A percentile compares a stretch with the other conserved stretches of the same genome.
These are phyloP conservation scores for Agapetus fuscipes DNA, from an alignment of 2,888 invertebrate species.

Conservation along the genomic window DNA sequence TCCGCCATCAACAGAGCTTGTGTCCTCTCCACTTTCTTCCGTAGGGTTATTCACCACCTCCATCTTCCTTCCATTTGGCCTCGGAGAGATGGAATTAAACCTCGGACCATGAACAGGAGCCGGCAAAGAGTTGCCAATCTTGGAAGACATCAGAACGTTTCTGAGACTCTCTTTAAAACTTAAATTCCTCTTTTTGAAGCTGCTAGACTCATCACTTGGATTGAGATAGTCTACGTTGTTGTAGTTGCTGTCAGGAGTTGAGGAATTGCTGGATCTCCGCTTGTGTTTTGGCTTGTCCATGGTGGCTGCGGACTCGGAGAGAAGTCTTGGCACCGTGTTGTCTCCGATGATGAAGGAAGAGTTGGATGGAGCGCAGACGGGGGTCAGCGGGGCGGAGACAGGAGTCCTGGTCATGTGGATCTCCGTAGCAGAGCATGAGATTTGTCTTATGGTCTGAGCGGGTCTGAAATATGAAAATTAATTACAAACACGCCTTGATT, in stretches of 20 bases:
- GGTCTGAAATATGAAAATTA: conserved; percentile 26
- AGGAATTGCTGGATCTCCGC: conserved; percentile 12
- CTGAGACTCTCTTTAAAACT: conserved; percentile 20
- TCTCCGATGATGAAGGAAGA: conserved; percentile 2
- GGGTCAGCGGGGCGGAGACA: conserved; percentile 29
- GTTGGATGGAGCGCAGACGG: conserved; percentile 23
- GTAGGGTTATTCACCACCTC: neutral
- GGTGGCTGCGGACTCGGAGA: conserved; percentile 29
- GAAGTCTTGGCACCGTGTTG: conserved; percentile 24
- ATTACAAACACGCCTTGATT: too few relatives aligned
- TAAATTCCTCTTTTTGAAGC: conserved; percentile 11
- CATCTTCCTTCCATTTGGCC: neutral
- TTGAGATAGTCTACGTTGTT: conserved; percentile 1
- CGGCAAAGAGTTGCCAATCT: conserved; percentile 10
- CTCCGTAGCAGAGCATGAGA: conserved; percentile 29
- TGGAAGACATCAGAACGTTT: conserved; percentile 18
- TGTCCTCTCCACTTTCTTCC: neutral
- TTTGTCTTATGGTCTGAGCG: conserved; percentile 34
- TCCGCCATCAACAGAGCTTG: neutral
- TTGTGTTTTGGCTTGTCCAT: conserved; percentile 3
- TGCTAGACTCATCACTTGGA: conserved; percentile 1
- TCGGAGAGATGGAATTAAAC: conserved; percentile 13
- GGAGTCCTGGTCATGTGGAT: conserved; percentile 35
- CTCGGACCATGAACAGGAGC: conserved; percentile 17
- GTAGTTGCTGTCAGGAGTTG: neutral